A percentile compares a stretch with the other conserved stretches of the same genome.
These are phyloP conservation scores for Notarius quadriscutis DNA, from an alignment of 2,113 vertebrate genomes.

Conservation along the genomic window DNA sequence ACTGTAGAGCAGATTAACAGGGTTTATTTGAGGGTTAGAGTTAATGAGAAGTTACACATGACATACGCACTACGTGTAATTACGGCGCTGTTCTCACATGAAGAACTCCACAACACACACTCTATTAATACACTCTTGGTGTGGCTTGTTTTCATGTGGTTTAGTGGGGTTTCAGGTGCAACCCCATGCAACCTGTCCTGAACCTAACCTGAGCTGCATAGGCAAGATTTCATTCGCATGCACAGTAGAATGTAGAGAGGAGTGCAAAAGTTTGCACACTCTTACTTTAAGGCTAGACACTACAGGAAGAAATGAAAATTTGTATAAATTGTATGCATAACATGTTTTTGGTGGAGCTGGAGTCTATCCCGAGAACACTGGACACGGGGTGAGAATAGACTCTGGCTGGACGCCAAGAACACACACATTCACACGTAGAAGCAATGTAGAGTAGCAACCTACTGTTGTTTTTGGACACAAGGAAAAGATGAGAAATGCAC, in stretches of 20 bases:
- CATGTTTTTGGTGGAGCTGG: neutral
- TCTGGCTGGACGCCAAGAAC: neutral
- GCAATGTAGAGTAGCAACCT: neutral
- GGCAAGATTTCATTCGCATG: conserved; percentile 4
- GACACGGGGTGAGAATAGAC: neutral
- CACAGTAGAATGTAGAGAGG: neutral
- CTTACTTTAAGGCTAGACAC: neutral
- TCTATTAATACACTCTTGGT: conserved; percentile 35
- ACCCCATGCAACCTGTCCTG: neutral
- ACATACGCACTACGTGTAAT: conserved; percentile 19
- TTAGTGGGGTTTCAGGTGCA: conserved; percentile 37
- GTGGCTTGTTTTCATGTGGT: conserved; percentile 48
- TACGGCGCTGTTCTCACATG: conserved; percentile 28
- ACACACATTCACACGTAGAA: neutral
- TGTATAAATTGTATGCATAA: neutral
- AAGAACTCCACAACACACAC: conserved; percentile 44
- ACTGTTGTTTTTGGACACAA: neutral
- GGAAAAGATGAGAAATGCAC: neutral
- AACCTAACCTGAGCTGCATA: conserved; percentile 14
- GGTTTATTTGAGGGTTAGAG: neutral
- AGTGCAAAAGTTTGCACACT: neutral
- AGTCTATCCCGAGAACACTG: neutral
- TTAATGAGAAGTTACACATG: conserved; percentile 21
- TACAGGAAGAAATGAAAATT: neutral
- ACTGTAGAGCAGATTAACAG: neutral